Evolutionary conservation across 2,797 vertebrate genomes (phyloP), one percentile per base, ranked within the genome.

Genomic region (Acanthurus tractus): DNA sequence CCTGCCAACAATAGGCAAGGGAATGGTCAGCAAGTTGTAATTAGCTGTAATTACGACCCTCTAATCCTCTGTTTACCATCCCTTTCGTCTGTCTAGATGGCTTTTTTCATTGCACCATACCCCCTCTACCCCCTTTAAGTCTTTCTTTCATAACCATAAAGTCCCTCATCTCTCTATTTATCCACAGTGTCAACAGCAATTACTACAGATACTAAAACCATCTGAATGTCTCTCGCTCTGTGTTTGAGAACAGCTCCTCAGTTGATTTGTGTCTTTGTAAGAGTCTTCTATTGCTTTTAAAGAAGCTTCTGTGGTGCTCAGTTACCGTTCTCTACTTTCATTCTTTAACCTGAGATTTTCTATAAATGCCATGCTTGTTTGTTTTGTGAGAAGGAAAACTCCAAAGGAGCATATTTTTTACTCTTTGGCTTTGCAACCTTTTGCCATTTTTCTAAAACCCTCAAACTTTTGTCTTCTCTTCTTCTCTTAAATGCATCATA

Each of bases 11-110:
- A 55, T 64, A 68, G 79, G 83, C 22, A 4, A 67, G 18, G 54
- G 71, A 77, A 86, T 74, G 71, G 61, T 74, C 80, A 78, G 55
- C 11, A 9, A 81, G 57, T 78, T 84, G 75, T 88, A 87, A 89
- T 88, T 82, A 85, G 62, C 88, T 74, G 58, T 82, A 84, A 87
- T 91, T 81, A 85, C 15, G 38, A 88, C 76, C 76, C 56, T 87
- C 74, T 87, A 85, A 90, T 91, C 83, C 75, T 78, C 56, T 69
- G 67, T 79, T 89, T 76, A 84, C 42, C 40, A 61, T 70, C 69
- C 83, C 58, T 68, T 70, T 71, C 36, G 1, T 63, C 78, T 70
- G 63, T 54, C 70, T 63, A 52, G 45, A 70, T 72, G 73, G 29
- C 58, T 84, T 70, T 81, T 83, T 69, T 54, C 64, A 64, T 70